Percentiles rank a stretch among this genome's conserved stretches.
Evolutionary conservation across 2,797 vertebrate genomes (phyloP).

Genomic region (Chrysocyon brachyurus): DNA sequence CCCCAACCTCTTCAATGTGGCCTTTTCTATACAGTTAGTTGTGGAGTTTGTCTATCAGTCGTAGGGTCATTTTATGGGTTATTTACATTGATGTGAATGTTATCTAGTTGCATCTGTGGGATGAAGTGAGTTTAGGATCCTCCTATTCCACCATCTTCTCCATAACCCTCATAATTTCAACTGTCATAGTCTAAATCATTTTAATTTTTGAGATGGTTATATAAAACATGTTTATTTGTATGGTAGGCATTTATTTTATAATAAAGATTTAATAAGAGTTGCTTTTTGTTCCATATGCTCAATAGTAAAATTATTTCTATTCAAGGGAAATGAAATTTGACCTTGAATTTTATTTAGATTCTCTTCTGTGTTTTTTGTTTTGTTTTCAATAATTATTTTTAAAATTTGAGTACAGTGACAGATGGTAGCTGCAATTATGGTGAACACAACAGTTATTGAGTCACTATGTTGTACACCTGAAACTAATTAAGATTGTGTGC

Average conservation of each 20-base stretch:
- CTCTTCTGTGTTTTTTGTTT: background rate
- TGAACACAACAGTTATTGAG: background rate
- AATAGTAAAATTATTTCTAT: slow-evolving; percentile 39
- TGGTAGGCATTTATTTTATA: too few species aligned
- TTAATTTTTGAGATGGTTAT: background rate
- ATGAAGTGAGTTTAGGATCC: background rate
- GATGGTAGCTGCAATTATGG: background rate
- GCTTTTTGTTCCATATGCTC: slow-evolving; percentile 75
- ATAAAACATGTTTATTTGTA: slow-evolving; percentile 21
- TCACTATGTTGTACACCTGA: background rate
- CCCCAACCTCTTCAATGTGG: background rate
- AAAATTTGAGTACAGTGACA: background rate
- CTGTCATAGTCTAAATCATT: background rate
- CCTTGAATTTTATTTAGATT: background rate
- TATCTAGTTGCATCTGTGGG: background rate
- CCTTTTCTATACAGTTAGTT: background rate
- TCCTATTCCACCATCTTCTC: background rate
- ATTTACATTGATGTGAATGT: background rate
- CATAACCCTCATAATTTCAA: background rate
- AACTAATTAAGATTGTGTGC: background rate
- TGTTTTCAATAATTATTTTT: background rate
- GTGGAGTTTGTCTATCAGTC: background rate
- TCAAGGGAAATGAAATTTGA: background rate
- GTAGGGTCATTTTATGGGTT: background rate
- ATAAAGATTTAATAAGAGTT: slow-evolving; percentile 73